phyloP scores from a whole-genome alignment of 2,888 invertebrate genomes.

The Cryptocheilus praepositus region DNA sequence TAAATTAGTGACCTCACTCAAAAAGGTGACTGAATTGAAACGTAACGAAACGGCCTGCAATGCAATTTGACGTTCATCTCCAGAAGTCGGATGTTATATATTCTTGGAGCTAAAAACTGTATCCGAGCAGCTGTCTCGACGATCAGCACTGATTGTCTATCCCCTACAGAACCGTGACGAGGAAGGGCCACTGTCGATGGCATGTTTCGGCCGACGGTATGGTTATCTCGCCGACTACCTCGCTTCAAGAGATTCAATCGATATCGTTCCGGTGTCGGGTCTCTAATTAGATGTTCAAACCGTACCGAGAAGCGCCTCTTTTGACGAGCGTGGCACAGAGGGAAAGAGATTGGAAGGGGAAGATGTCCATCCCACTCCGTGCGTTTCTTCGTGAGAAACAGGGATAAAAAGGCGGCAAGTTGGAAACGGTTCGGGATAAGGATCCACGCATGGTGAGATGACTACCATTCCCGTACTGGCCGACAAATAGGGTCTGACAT shows the following conservation, averaged over 20 bases:
- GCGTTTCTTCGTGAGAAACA: constrained; percentile 16
- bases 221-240: constrained; percentile 12
- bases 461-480: constrained; percentile 1
- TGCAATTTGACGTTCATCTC: too few relatives aligned
- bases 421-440: background rate
- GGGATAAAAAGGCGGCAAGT: background rate
- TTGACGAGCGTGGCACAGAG: constrained; percentile 1
- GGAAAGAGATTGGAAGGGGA: constrained; percentile 1
- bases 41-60: too few relatives aligned
- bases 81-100: too few relatives aligned
- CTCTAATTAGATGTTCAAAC: constrained; percentile 42
- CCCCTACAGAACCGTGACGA: constrained; percentile 3
- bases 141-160: constrained; percentile 23
- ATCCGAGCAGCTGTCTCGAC: constrained; percentile 16
- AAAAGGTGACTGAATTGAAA: too few relatives aligned
- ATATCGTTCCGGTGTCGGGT: constrained; percentile 26
- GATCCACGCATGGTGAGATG: background rate
- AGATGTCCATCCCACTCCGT: constrained; percentile 15
- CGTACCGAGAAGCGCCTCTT: constrained; percentile 8
- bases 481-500: constrained; percentile 39
- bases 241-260: constrained; percentile 35
- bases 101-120: too few relatives aligned
- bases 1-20: too few relatives aligned
- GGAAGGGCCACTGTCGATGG: constrained; percentile 13
- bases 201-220: constrained; percentile 19